Conservation (phyloP, 92 coral and sea anemone genomes). For the Porites lobata region DNA sequence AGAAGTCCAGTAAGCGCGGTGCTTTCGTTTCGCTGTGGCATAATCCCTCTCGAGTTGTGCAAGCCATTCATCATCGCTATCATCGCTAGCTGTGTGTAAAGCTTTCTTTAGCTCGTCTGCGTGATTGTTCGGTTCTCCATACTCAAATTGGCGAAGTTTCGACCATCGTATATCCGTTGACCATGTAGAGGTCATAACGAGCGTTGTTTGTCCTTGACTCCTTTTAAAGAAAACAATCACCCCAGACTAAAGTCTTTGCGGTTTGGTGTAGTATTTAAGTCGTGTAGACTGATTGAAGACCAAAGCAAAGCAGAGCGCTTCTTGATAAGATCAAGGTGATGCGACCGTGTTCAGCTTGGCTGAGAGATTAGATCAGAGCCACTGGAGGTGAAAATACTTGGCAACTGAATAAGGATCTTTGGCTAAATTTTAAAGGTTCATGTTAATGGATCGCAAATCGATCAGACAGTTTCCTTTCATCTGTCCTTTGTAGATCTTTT, state of each 20-base stretch:
- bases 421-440: neutral
- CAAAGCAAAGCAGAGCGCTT: neutral
- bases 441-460: neutral
- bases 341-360: conserved; percentile 3
- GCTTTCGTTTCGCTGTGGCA: conserved; percentile 87
- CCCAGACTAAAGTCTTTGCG: neutral
- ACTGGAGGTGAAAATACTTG: neutral
- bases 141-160: conserved; percentile 82
- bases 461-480: conserved; percentile 20
- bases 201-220: neutral
- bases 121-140: conserved; percentile 62
- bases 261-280: neutral
- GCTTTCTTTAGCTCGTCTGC: conserved; percentile 68
- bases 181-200: conserved; percentile 77
- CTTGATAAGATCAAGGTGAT: neutral
- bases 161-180: conserved; percentile 92
- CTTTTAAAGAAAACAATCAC: neutral
- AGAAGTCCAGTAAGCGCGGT: conserved; percentile 81
- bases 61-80: conserved; percentile 97
- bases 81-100: conserved; percentile 89
- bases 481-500: conserved; percentile 25
- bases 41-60: conserved; percentile 96
- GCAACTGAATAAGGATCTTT: neutral
- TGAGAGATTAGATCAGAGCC: conserved; percentile 24
- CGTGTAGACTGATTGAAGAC: neutral